Conservation (phyloP, 2,888 invertebrate species). For the Hoplodrina blanda region DNA sequence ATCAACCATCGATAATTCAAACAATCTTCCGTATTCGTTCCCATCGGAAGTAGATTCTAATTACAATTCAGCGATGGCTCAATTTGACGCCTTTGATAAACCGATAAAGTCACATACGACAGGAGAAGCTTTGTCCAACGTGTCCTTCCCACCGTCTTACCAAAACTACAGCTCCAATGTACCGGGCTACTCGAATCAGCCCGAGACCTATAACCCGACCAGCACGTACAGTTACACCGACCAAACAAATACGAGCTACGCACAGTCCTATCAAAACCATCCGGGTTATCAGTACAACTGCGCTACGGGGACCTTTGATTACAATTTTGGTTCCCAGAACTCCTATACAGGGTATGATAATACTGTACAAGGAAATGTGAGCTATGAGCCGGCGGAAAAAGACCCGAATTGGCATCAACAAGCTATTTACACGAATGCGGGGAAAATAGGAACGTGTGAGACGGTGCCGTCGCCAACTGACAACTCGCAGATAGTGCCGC, state of each 20-base stretch:
- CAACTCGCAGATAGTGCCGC: constrained; percentile 68
- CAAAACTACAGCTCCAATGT: constrained; percentile 62
- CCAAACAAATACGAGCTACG: constrained; percentile 71
- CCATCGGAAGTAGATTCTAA: constrained; percentile 58
- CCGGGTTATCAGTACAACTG: constrained; percentile 92
- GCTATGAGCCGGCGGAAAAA: constrained; percentile 71
- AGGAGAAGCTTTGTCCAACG: constrained; percentile 79
- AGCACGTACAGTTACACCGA: constrained; percentile 69
- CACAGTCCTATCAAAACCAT: constrained; percentile 87
- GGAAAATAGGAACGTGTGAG: constrained; percentile 82
- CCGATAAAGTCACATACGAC: constrained; percentile 87
- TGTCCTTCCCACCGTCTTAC: constrained; percentile 65
- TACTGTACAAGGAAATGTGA: constrained; percentile 69
- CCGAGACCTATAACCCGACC: constrained; percentile 70
- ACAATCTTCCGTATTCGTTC: constrained; percentile 66
- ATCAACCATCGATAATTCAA: constrained; percentile 62
- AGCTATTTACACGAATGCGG: constrained; percentile 87
- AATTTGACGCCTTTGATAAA: constrained; percentile 80
- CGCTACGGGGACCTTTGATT: constrained; percentile 90
- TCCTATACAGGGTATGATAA: constrained; percentile 71
- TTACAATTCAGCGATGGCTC: constrained; percentile 71
- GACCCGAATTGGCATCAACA: constrained; percentile 76
- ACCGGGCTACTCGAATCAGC: constrained; percentile 45
- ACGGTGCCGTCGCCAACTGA: constrained; percentile 88
- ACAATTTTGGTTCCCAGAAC: constrained; percentile 92